Base-by-base conservation (phyloP, 2,888 invertebrate genomes). In the Eudiplozoon nipponicum region DNA sequence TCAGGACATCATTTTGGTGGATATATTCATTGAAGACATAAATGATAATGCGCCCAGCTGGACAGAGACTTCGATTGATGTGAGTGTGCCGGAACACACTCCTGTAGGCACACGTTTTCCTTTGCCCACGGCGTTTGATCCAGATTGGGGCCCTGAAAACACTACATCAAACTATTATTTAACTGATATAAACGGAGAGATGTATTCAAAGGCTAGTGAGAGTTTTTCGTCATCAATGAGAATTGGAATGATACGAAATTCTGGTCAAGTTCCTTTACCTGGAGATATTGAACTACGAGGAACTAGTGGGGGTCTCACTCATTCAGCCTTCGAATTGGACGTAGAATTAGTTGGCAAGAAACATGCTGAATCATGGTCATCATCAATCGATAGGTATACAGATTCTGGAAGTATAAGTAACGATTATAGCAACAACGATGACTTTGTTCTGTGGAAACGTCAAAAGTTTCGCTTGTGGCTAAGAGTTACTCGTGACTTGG, bases 1-100 rank as follows among this genome's bases (percentile, higher is more conserved):
- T n/a, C n/a, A n/a, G n/a, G 36, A 4, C 11, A 22, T 39, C 23
- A 26, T 40, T 9, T 17, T 39, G 39, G 21, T 40, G 9, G 39
- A 40, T 22, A 31, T 40, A 11, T 18, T 34, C 38, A 39, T 40
- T 13, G 4, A 22, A 2, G 40, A 40, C 13, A 37, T 40, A 13
- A 40, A 40, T 19, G 40, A 40, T 23, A 40, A 40, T 15, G 15
- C 40, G 4, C 40, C 40, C n/a, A 19, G 15, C 2, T 40, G 40
- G 40, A 22, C 22, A 18, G 29, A 18, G 2, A 3, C n/a, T 4
- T 5, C 19, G 4, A 17, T 40, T 3, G 20, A 22, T 21, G 20
- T 40, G 4, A 39, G 19, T 9, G 31, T 40, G 18, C 34, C 40
- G 2, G 40, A 40, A 19, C 40, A 40, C 13, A 34, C 39, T 2